Evolutionary conservation across 1,140 invertebrate genomes (phyloP).

Genomic region (Tribolium madens): DNA sequence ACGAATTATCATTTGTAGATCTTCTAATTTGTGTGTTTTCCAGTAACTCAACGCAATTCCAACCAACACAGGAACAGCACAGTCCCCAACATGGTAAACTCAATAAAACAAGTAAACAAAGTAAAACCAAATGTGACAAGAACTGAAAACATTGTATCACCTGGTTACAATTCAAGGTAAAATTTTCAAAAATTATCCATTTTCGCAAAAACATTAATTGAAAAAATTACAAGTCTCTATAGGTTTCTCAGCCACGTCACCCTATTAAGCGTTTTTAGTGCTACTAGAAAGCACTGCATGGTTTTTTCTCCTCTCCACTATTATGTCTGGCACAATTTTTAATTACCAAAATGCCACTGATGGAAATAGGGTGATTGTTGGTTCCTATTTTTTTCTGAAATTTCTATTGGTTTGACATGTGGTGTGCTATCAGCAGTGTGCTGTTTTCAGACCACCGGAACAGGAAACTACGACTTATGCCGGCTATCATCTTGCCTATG

Average conservation of each 20-base stretch:
- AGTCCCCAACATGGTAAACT: constrained; percentile 75
- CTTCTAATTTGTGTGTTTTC: constrained; percentile 40
- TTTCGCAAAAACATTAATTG: neutral
- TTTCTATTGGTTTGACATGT: constrained; percentile 50
- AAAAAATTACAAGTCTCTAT: neutral
- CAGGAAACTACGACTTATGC: constrained; percentile 83
- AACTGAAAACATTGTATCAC: constrained; percentile 72
- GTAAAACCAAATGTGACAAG: constrained; percentile 87
- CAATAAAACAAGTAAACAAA: constrained; percentile 86
- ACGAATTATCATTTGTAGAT: neutral
- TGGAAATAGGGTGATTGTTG: constrained; percentile 29
- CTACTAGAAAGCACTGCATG: constrained; percentile 41
- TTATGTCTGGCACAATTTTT: constrained; percentile 2
- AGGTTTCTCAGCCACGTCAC: constrained; percentile 25
- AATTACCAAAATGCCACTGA: neutral
- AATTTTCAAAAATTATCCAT: neutral
- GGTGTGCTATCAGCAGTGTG: constrained; percentile 68
- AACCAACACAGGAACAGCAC: constrained; percentile 78
- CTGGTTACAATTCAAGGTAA: constrained; percentile 66
- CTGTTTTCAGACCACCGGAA: constrained; percentile 85
- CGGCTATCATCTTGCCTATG: constrained; percentile 98
- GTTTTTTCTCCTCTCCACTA: constrained; percentile 22
- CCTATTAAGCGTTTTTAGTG: constrained; percentile 36
- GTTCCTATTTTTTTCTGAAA: neutral
- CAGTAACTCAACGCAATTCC: constrained; percentile 81